A percentile compares a stretch with the other conserved stretches of the same genome.
Evolutionary conservation across 2,888 invertebrate genomes (phyloP).

Genomic region (Hybos culiciformis): DNA sequence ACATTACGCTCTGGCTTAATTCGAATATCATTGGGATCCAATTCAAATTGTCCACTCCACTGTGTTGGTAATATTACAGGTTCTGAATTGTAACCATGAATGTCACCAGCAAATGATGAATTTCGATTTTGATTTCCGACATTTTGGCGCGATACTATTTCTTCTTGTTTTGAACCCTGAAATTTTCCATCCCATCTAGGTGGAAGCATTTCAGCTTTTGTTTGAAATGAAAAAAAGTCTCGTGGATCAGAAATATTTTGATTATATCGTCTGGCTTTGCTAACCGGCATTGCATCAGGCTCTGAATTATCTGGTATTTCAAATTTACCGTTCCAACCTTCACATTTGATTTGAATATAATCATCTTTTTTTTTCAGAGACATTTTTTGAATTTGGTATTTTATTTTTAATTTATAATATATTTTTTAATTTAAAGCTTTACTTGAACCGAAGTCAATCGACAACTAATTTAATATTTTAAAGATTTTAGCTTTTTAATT

Average conservation of each 20-base stretch:
- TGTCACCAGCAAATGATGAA: constrained; percentile 29
- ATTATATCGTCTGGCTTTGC: constrained; percentile 29
- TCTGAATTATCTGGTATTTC: no score
- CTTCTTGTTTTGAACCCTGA: constrained; percentile 22
- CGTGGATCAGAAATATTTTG: constrained; percentile 29
- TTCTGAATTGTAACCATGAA: constrained; percentile 26
- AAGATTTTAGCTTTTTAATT: not conserved
- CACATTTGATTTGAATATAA: constrained; percentile 34
- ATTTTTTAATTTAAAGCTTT: not conserved
- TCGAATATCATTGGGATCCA: constrained; percentile 31
- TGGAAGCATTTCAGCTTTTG: constrained; percentile 29
- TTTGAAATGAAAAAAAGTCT: constrained; percentile 29
- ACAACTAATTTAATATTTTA: not conserved
- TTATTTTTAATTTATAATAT: not conserved
- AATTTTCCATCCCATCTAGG: constrained; percentile 34
- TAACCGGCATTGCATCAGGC: no score
- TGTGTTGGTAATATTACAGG: constrained; percentile 27
- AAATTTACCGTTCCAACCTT: constrained; percentile 36
- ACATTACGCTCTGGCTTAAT: constrained; percentile 30
- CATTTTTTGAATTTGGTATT: constrained; percentile 23
- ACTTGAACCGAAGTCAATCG: not conserved
- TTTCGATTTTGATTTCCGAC: constrained; percentile 19
- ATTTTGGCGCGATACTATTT: constrained; percentile 24
- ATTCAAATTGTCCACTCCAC: constrained; percentile 31
- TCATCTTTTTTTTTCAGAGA: constrained; percentile 26